These are phyloP conservation scores for Cephus cinctus DNA, from an alignment of 1,140 invertebrate genomes.

Conservation along the genomic window DNA sequence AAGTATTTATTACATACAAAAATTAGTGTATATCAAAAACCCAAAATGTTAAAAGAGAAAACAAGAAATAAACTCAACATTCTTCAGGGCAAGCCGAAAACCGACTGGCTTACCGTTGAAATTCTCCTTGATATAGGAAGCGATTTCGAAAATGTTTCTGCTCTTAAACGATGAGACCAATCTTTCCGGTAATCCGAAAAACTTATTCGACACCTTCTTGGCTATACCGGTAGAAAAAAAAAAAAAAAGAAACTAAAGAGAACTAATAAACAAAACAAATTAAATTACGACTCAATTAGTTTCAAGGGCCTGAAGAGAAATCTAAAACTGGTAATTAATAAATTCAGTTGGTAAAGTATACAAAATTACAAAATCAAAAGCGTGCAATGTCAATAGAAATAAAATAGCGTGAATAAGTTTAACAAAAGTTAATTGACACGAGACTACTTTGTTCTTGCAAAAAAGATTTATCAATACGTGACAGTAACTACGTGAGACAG, in stretches of 20 bases:
- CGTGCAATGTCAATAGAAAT: too few relatives aligned
- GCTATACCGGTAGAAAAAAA: constrained; percentile 28
- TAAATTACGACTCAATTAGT: constrained; percentile 15
- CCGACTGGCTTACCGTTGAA: constrained; percentile 55
- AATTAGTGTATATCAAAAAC: too few relatives aligned
- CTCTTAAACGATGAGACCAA: constrained; percentile 55
- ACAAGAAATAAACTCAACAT: background rate
- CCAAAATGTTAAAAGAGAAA: too few relatives aligned
- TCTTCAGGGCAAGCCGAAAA: constrained; percentile 24
- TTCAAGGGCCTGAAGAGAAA: too few relatives aligned
- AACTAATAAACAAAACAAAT: constrained; percentile 15
- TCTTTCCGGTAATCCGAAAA: constrained; percentile 52
- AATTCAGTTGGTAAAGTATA: too few relatives aligned
- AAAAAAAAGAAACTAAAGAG: constrained; percentile 17
- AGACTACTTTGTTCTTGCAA: too few relatives aligned
- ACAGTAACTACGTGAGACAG: too few relatives aligned
- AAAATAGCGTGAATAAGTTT: too few relatives aligned
- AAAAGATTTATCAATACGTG: too few relatives aligned
- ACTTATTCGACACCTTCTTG: constrained; percentile 49
- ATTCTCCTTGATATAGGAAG: constrained; percentile 58
- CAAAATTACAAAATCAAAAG: too few relatives aligned
- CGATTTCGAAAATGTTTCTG: constrained; percentile 57
- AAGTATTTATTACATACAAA: too few relatives aligned
- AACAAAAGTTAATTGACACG: background rate
- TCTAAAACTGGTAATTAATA: too few relatives aligned